Percentiles rank a stretch among this genome's conserved stretches.
These are phyloP conservation scores for Gallinago nigripennis DNA, from an alignment of 2,797 vertebrate species.

Conservation along the genomic window DNA sequence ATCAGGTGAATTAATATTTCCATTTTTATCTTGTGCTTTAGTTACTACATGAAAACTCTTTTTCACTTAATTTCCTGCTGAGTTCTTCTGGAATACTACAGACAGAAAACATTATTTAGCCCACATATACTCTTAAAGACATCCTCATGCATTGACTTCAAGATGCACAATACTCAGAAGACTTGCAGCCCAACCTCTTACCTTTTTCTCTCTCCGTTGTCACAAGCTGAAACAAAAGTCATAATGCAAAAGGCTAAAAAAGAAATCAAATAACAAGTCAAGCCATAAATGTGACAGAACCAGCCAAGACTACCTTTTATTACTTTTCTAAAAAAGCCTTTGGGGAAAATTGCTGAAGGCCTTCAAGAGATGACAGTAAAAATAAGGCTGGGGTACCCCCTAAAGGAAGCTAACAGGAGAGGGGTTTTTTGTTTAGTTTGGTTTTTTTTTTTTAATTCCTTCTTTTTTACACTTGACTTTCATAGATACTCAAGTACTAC, in stretches of 20 bases:
- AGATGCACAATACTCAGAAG: neutral
- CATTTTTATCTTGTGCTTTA: neutral
- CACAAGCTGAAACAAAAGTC: constrained; percentile 6
- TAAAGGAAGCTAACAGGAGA: neutral
- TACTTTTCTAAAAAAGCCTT: neutral
- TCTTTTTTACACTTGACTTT: neutral
- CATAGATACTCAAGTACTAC: neutral
- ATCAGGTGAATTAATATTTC: neutral
- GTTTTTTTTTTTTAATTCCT: neutral
- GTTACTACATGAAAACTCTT: neutral
- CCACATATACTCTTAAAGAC: neutral
- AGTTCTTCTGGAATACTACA: neutral
- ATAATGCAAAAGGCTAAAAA: constrained; percentile 56
- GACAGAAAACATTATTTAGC: neutral
- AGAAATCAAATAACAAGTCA: constrained; percentile 26
- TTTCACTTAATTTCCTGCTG: neutral
- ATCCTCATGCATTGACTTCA: neutral
- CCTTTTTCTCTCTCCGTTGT: neutral
- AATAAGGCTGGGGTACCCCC: neutral
- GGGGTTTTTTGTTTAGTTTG: too few relatives aligned
- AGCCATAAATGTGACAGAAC: constrained; percentile 31
- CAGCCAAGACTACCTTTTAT: neutral
- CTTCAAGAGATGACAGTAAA: neutral
- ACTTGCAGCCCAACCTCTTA: neutral
- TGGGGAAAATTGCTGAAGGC: neutral